These are phyloP conservation scores for Spea hammondii DNA, from an alignment of 2,797 vertebrate species.

Conservation along the genomic window DNA sequence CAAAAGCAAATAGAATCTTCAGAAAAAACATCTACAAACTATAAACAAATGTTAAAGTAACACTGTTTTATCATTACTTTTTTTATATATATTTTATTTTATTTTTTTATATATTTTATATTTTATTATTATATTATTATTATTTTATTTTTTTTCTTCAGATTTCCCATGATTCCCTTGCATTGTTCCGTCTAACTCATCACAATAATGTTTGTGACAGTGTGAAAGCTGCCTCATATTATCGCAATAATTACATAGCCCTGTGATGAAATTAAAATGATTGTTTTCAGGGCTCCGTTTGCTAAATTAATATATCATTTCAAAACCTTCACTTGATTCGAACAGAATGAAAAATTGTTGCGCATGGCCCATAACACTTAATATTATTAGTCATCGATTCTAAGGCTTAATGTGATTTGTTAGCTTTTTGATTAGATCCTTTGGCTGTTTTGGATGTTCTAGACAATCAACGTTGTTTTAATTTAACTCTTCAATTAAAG, in stretches of 20 bases:
- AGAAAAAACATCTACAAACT: no score
- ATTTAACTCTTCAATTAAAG: constrained; percentile 57
- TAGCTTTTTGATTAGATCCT: constrained; percentile 58
- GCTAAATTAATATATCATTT: constrained; percentile 15
- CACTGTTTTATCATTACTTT: no score
- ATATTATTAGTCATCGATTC: constrained; percentile 60
- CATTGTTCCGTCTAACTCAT: no score
- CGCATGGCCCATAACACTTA: constrained; percentile 52
- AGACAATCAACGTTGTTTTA: constrained; percentile 58
- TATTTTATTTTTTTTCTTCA: no score
- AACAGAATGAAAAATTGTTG: constrained; percentile 41
- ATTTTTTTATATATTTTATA: no score
- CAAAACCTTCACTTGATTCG: not conserved
- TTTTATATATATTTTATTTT: no score
- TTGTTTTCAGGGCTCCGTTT: constrained; percentile 4
- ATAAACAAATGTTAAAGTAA: no score
- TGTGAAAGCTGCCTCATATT: not conserved
- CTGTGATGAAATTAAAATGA: constrained; percentile 1
- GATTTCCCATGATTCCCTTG: no score
- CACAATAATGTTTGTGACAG: not conserved
- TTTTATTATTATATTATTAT: no score
- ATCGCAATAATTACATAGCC: not conserved
- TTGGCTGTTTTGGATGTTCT: constrained; percentile 48
- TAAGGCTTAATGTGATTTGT: constrained; percentile 61
- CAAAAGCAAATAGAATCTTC: not conserved